A percentile compares a stretch with the other conserved stretches of the same genome.
Conservation (phyloP, 2,797 vertebrate species). For the Micrastur ruficollis region DNA sequence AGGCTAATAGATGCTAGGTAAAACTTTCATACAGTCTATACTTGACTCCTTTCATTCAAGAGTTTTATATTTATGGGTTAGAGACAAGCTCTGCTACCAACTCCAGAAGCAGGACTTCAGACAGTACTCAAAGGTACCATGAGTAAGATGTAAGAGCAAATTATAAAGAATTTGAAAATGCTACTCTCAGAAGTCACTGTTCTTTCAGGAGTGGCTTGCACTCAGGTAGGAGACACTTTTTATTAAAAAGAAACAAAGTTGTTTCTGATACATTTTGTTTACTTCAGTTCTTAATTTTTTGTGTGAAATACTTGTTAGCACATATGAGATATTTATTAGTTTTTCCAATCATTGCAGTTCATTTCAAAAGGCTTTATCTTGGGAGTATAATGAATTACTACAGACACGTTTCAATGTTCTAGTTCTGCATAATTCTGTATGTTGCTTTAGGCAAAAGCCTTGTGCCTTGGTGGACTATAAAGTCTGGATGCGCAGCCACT, state of each 20-base stretch:
- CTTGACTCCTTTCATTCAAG: background rate
- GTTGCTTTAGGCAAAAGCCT: constrained; percentile 72
- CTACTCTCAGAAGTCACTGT: background rate
- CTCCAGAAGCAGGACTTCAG: background rate
- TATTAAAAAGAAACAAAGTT: background rate
- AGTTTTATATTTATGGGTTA: background rate
- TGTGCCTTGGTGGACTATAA: constrained; percentile 54
- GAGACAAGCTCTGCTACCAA: background rate
- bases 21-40: background rate
- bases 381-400: constrained; percentile 50
- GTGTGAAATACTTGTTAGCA: background rate
- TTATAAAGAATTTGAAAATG: background rate
- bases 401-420: constrained; percentile 40
- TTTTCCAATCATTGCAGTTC: constrained; percentile 39
- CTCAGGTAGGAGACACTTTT: background rate
- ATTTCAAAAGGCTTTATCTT: constrained; percentile 33
- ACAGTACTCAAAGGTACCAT: background rate
- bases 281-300: background rate
- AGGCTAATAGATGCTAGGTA: background rate
- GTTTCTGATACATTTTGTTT: background rate
- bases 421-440: constrained; percentile 52
- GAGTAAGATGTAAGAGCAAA: background rate
- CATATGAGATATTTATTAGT: constrained; percentile 45
- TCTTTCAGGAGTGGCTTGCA: background rate
- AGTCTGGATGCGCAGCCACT: constrained; percentile 52